Conservation (phyloP, 2,113 vertebrate genomes). For the Pelecanus crispus region DNA sequence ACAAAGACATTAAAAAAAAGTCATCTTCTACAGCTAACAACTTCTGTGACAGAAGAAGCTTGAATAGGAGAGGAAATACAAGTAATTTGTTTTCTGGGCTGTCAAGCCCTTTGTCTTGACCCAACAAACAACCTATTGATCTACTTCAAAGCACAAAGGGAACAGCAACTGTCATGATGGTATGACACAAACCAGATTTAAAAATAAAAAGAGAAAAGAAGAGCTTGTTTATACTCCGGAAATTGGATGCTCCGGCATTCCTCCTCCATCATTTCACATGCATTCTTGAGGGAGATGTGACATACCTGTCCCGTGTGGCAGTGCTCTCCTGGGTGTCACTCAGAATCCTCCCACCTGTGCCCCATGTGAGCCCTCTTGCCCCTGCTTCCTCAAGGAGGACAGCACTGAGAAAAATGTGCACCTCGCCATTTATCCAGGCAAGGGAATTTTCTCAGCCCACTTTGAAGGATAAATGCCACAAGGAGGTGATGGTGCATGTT, state of each 20-base stretch:
- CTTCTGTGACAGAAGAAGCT: not conserved
- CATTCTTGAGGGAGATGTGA: fast-evolving
- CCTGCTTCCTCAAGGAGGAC: not conserved
- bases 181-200: not conserved
- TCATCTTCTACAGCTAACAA: not conserved
- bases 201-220: not conserved
- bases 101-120: constrained; percentile 52
- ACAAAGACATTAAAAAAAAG: not conserved
- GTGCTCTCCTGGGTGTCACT: not conserved
- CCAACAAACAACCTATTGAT: constrained; percentile 15
- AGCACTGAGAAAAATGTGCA: not conserved
- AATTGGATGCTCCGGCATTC: not conserved
- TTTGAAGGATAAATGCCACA: fast-evolving
- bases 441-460: not conserved
- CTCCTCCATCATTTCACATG: not conserved
- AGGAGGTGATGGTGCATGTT: not conserved
- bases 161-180: not conserved
- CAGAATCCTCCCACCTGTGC: fast-evolving
- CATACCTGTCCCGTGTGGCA: fast-evolving
- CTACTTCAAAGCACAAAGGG: constrained; percentile 13
- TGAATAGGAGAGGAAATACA: not conserved
- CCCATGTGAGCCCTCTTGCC: fast-evolving
- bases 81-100: constrained; percentile 40
- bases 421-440: not conserved
- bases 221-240: not conserved